These are phyloP conservation scores for Takifugu rubripes DNA, from an alignment of 2,797 vertebrate species.

Conservation along the genomic window DNA sequence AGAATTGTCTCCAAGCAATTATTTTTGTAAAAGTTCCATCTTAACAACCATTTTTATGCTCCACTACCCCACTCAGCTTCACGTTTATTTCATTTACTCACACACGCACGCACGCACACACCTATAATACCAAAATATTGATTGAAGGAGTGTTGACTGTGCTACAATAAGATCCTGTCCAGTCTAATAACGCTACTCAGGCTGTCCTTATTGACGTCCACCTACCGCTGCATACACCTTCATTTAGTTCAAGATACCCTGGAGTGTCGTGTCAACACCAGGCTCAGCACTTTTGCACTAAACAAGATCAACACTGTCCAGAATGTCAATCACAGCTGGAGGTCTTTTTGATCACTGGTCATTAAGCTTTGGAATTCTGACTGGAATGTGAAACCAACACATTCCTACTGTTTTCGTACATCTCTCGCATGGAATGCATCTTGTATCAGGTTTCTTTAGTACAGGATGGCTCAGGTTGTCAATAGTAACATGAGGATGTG, in stretches of 20 bases:
- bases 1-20: slow-evolving; percentile 36
- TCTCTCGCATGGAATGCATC: not conserved
- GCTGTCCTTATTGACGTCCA: slow-evolving; percentile 6
- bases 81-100: slow-evolving; percentile 39
- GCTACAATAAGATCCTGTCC: slow-evolving; percentile 38
- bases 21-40: slow-evolving; percentile 27
- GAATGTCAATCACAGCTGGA: too few relatives aligned
- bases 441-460: slow-evolving; percentile 36
- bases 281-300: too few relatives aligned
- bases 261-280: not conserved
- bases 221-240: not conserved
- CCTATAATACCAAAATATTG: slow-evolving; percentile 43
- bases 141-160: slow-evolving; percentile 59
- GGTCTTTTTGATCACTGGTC: too few relatives aligned
- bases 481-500: slow-evolving; percentile 61
- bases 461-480: slow-evolving; percentile 70
- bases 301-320: too few relatives aligned
- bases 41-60: slow-evolving; percentile 29
- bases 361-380: too few relatives aligned
- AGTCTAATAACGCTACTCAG: slow-evolving; percentile 18
- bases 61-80: slow-evolving; percentile 2
- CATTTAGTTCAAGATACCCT: not conserved
- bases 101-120: slow-evolving; percentile 7
- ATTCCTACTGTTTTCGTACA: too few relatives aligned
- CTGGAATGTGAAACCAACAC: too few relatives aligned